Percentiles rank a stretch among this genome's conserved stretches.
phyloP scores from a whole-genome alignment of 1,140 invertebrate species.

The Drosophila watanabei region DNA sequence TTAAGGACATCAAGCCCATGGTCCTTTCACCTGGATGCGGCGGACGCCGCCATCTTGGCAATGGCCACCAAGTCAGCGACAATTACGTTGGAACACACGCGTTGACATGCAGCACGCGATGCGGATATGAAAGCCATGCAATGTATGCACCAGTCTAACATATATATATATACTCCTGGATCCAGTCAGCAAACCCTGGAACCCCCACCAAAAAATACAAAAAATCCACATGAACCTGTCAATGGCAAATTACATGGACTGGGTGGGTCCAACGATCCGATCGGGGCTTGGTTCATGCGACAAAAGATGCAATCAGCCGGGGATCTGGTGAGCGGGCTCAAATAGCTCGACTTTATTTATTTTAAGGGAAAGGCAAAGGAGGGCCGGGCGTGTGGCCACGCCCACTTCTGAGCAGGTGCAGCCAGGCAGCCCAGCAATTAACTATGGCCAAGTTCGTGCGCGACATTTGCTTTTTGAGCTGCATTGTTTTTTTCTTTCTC shows the following conservation, averaged over 20 bases:
- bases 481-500: background rate
- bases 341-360: conserved; percentile 56
- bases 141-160: conserved; percentile 19
- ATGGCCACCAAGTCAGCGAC: conserved; percentile 64
- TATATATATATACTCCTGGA: conserved; percentile 7
- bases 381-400: conserved; percentile 58
- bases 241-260: conserved; percentile 74
- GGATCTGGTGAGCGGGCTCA: conserved; percentile 25
- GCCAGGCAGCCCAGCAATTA: conserved; percentile 58
- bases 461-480: conserved; percentile 42
- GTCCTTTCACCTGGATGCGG: conserved; percentile 20
- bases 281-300: conserved; percentile 51
- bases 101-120: conserved; percentile 83
- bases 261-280: conserved; percentile 38
- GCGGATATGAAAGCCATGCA: conserved; percentile 62
- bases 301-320: conserved; percentile 74
- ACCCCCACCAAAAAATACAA: conserved; percentile 19
- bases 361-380: conserved; percentile 6
- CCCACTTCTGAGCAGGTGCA: conserved; percentile 60
- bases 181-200: conserved; percentile 4
- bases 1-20: background rate
- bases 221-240: conserved; percentile 69
- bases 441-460: conserved; percentile 60
- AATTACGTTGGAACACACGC: conserved; percentile 79
- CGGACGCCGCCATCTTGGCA: conserved; percentile 53